Evolutionary conservation across 2,113 vertebrate species (phyloP).

Genomic region (Pogona vitticeps): DNA sequence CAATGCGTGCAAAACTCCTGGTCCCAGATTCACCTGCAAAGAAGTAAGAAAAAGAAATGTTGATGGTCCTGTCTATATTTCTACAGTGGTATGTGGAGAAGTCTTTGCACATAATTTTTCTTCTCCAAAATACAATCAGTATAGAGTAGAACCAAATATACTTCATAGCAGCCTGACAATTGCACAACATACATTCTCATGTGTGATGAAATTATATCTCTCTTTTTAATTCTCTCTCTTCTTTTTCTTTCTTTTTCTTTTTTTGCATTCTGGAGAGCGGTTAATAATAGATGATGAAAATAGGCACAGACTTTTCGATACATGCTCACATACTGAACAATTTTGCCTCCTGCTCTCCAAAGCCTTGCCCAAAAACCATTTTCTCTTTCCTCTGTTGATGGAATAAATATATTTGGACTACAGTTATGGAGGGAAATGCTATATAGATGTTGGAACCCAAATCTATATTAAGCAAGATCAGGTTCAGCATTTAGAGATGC

Average conservation of each 20-base stretch:
- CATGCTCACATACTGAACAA: too few relatives aligned
- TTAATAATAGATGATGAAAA: too few relatives aligned
- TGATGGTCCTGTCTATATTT: neutral
- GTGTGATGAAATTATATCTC: too few relatives aligned
- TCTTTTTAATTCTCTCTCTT: too few relatives aligned
- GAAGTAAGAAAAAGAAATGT: neutral
- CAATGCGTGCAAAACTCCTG: neutral
- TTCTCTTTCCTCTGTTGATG: too few relatives aligned
- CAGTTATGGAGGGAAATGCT: neutral
- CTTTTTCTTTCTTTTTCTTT: neutral
- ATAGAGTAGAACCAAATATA: too few relatives aligned
- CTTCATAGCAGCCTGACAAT: too few relatives aligned
- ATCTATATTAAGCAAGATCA: neutral
- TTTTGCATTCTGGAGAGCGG: too few relatives aligned
- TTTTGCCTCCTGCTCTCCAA: too few relatives aligned
- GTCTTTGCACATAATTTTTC: neutral
- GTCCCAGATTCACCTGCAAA: neutral
- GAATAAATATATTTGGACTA: neutral
- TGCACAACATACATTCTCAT: too few relatives aligned
- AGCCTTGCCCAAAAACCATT: too few relatives aligned
- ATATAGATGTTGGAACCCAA: neutral
- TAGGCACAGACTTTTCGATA: too few relatives aligned
- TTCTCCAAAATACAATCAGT: neutral
- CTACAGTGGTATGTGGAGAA: neutral
- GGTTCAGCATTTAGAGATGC: neutral